Evolutionary conservation across 2,113 vertebrate species (phyloP).

Genomic region (Manacus vitellinus): DNA sequence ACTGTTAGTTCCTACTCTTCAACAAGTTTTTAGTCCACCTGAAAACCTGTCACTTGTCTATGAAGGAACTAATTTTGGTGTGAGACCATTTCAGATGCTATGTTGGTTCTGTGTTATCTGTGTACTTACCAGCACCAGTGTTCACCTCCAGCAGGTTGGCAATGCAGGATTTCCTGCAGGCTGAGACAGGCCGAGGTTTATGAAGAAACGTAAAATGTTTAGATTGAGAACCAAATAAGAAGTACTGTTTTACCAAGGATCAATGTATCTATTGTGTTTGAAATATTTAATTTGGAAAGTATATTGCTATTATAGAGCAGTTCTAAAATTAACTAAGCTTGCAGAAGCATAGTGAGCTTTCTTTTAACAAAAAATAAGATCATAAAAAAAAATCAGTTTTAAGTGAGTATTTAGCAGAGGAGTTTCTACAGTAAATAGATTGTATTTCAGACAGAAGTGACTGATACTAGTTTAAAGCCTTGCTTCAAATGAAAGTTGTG

Average conservation of each 20-base stretch:
- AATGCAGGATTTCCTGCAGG: neutral
- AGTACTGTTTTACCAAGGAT: neutral
- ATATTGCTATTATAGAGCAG: neutral
- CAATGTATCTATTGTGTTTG: neutral
- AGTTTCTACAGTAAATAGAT: neutral
- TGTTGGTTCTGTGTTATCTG: neutral
- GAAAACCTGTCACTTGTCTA: neutral
- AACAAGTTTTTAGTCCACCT: neutral
- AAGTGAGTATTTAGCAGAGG: neutral
- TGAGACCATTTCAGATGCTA: fast-evolving
- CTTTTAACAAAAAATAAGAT: neutral
- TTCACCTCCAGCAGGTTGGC: neutral
- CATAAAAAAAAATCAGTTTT: neutral
- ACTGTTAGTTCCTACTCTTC: neutral
- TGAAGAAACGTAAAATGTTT: neutral
- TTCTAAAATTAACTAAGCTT: constrained; percentile 46
- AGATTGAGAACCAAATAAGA: neutral
- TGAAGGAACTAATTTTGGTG: neutral
- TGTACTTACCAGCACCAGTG: neutral
- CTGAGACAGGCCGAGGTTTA: neutral
- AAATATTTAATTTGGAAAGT: neutral
- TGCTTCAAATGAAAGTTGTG: constrained; percentile 3
- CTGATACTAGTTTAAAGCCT: neutral
- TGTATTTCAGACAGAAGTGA: neutral
- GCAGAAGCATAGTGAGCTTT: neutral